Base-by-base conservation (phyloP, 2,888 invertebrate genomes). In the Calliphora vomitoria region DNA sequence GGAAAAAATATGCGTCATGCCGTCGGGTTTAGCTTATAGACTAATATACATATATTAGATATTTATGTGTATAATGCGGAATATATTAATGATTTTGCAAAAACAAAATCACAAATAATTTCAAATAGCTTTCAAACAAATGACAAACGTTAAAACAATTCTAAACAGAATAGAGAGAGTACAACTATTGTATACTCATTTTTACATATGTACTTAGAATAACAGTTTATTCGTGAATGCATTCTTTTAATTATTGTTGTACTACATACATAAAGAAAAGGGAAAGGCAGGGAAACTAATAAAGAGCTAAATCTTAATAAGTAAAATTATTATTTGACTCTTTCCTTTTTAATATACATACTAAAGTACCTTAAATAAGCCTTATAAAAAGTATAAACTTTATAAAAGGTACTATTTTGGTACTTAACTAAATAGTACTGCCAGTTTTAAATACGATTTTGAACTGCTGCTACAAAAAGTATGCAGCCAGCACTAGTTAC, bases 401-500 rank as follows among this genome's bases (percentile, higher is more conserved):
- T 25, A 25, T 25, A 35, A 35, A 35, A 10, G 11, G 11, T 44
- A 44, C 44, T 13, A 13, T 44, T 11, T 0, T 13, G 44, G 44
- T 44, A 44, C 44, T 44, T 44, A 44, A 4, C 10, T 44, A 13
- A 13, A 44, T 13, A 10, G 10, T 10, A 44, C 11, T 44, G 1
- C 11, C 44, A n/a, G 50, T 50, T 50, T 50, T 44, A 1, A 44
- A 11, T 44, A n/a, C 4, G 1, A 50, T 50, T 50, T n/a, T 50
- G 4, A 11, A 15, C 50, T n/a, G 6, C 50, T 50, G 4, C 50
- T 64, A 10, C n/a, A 20, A 13, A 41, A 72, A 53, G 53, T 79
- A 79, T 79, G 44, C 64, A 64, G 50, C 38, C 47, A 31, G 47
- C 74, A 72, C 44, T 69, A 78, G 60, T 76, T 80, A 82, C 71